Evolutionary conservation across 2,888 invertebrate genomes (phyloP), one percentile per base, ranked within the genome.

Genomic region (Empis livida): DNA sequence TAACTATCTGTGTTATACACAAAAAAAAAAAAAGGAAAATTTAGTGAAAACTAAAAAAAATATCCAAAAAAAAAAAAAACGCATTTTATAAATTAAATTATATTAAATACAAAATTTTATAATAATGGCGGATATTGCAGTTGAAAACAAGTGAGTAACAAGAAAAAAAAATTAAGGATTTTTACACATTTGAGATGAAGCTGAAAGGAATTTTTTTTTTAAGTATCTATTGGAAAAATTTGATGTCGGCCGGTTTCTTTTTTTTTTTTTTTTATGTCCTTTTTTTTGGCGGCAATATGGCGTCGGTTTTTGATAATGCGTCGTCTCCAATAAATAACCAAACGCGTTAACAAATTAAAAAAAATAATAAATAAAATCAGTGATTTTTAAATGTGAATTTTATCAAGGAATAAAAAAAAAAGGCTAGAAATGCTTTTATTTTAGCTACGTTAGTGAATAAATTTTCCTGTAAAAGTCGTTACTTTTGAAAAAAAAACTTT

Each of bases 51-150:
- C n/a, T 35, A 35, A 35, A 35, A n/a, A 35, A 35, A n/a, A n/a
- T n/a, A n/a, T n/a, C n/a, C n/a, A n/a, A 35, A 35, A 8, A 35
- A 13, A 35, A 35, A 13, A 35, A 35, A 35, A 13, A 35, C n/a
- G 4, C 5, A 13, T 35, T 35, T 35, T n/a, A 5, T 13, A 13
- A 8, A 8, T 27, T 35, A 5, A 35, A 35, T 35, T n/a, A 35
- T 5, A 8, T 35, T 50, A 49, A 43, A 43, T 51, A 49, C 38
- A 50, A 54, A 51, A 46, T 46, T 43, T 46, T 55, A 55, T 57
- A 57, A 68, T 64, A 67, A 68, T 68, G 68, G 68, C 68, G 57
- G 68, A 68, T 66, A 61, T 64, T 62, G 65, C 66, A 63, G 65
- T 67, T 55, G 65, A 67, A 61, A 67, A 66, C 55, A 67, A 65